Base-by-base conservation (phyloP, 2,113 vertebrate species). In the Hymenochirus boettgeri region DNA sequence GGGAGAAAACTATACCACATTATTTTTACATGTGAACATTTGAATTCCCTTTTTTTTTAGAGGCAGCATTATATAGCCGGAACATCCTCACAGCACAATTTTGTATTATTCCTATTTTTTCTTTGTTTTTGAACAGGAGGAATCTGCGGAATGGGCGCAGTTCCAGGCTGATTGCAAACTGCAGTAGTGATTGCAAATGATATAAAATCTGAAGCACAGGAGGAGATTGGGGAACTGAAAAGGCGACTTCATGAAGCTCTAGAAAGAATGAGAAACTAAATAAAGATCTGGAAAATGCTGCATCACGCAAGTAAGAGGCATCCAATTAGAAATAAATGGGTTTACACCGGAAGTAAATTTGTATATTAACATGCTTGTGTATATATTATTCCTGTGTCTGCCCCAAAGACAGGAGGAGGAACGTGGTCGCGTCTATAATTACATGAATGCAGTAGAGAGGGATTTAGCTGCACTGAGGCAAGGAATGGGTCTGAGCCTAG, bases 131-230 rank as follows among this genome's bases (percentile, higher is more conserved):
- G 5, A 5, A 0, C 23, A 98, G 93, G 95, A 97, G 76, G 95
- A 98, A 71, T 97, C 94, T 1, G 92, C 93, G 1, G 95, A 98
- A 33, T 98, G 95, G 95, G 90, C 93, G 35, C 95, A 98, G 82
- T 98, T 98, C 77, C 95, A 98, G 75, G 93, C 95, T 15, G 95
- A 98, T 85, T 98, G 31, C 95, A 98, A 82, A 98, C 94, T 0
- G 95, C 95, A 0, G 95, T 98, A 45, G 95, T 98, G 27, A 98
- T 98, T 24, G 95, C 95, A 7, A 98, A 98, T 3, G 95, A 98
- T 37, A 98, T 98, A 59, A 98, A 98, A 66, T 96, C 94, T 0
- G 95, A 98, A 76, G 95, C 95, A 1, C 95, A 98, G 74, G 95
- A 98, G 24, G 95, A 98, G 81, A 96, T 98, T 8, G 94, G 94